Conservation (phyloP, 2,113 vertebrate species). For the Tylochromis polylepis region DNA sequence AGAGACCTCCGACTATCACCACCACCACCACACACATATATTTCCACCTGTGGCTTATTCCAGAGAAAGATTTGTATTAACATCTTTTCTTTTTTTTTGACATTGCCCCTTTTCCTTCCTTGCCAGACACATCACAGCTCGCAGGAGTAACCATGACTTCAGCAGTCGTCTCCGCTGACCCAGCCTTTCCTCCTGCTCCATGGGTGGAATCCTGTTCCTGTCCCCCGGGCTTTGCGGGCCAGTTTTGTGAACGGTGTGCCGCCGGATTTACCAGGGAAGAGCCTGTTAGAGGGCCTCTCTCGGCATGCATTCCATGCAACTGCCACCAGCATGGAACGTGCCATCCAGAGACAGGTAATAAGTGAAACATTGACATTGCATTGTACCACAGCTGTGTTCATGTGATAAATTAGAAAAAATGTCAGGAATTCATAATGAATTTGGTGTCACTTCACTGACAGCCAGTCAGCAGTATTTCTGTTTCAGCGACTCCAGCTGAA, state of each 20-base stretch:
- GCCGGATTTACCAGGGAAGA: constrained; percentile 80
- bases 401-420: neutral
- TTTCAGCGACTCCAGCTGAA: neutral
- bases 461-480: constrained; percentile 4
- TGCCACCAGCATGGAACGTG: constrained; percentile 88
- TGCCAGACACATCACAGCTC: constrained; percentile 77
- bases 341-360: constrained; percentile 81
- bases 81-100: neutral
- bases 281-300: constrained; percentile 61
- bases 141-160: constrained; percentile 74
- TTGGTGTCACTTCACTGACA: neutral
- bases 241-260: constrained; percentile 83
- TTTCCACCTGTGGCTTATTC: neutral
- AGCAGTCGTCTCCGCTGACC: constrained; percentile 36
- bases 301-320: constrained; percentile 80
- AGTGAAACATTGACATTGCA: neutral
- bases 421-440: neutral
- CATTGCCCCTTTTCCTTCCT: neutral
- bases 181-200: constrained; percentile 34
- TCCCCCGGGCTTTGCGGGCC: constrained; percentile 78
- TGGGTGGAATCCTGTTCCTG: constrained; percentile 90
- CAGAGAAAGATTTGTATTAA: neutral
- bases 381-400: neutral
- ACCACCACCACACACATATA: neutral
- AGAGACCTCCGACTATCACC: neutral